Evolutionary conservation across 2,113 vertebrate genomes (phyloP).

Genomic region (Pantherophis guttatus): DNA sequence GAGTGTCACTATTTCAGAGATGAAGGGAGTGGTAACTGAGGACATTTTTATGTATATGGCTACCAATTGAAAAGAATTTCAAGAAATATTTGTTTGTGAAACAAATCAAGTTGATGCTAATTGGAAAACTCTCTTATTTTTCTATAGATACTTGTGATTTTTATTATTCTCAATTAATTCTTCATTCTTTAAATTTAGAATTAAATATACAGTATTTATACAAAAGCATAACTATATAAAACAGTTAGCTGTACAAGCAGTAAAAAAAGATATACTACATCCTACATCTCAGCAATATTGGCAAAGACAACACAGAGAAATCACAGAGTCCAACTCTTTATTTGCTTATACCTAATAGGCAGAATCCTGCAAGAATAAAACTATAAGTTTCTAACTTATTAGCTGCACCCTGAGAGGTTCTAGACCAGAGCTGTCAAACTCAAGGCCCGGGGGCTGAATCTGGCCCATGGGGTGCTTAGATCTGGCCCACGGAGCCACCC

Average conservation of each 20-base stretch:
- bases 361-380: too few species aligned
- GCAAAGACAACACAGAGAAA: too few species aligned
- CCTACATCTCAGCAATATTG: neutral
- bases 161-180: neutral
- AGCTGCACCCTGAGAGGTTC: too few species aligned
- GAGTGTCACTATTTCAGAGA: too few species aligned
- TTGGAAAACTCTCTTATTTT: neutral
- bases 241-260: neutral
- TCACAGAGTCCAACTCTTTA: too few species aligned
- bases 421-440: too few species aligned
- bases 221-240: neutral
- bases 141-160: neutral
- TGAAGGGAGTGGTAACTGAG: neutral
- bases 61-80: neutral
- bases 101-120: neutral
- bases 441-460: too few species aligned
- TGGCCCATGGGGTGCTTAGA: accelerated
- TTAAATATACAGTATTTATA: neutral
- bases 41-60: neutral
- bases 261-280: neutral
- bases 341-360: too few species aligned
- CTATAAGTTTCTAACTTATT: too few species aligned
- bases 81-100: neutral
- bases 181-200: neutral
- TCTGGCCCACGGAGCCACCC: too few species aligned